Evolutionary conservation across 2,797 vertebrate species (phyloP).

Genomic region (Danio albolineatus): DNA sequence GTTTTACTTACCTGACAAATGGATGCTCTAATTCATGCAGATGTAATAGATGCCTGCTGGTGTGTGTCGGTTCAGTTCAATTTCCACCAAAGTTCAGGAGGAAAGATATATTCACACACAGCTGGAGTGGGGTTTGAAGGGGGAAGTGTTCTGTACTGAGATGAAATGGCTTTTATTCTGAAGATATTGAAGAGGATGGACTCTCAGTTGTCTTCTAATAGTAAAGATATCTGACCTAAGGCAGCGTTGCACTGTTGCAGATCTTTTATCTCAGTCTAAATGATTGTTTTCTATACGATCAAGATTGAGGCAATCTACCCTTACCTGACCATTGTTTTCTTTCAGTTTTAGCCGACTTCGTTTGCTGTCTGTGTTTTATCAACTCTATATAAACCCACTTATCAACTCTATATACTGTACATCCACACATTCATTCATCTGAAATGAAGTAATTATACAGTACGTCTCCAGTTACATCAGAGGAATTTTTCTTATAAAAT

Average conservation of each 20-base stretch:
- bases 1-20: constrained; percentile 55
- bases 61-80: constrained; percentile 14
- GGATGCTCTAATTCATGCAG: constrained; percentile 40
- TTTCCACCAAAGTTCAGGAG: constrained; percentile 38
- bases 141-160: background rate
- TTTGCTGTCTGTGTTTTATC: too few species aligned
- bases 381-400: too few species aligned
- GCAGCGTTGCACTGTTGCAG: constrained; percentile 25
- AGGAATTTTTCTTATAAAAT: too few species aligned
- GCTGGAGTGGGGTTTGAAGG: background rate
- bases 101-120: constrained; percentile 12
- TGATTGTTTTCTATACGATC: background rate
- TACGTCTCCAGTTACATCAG: too few species aligned
- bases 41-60: constrained; percentile 46
- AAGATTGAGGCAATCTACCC: background rate
- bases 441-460: too few species aligned
- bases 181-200: constrained; percentile 3
- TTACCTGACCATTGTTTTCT: background rate
- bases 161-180: background rate
- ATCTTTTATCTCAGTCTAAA: background rate
- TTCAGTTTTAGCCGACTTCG: constrained; percentile 3
- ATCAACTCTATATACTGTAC: too few species aligned
- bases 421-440: too few species aligned
- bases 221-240: constrained; percentile 33
- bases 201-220: constrained; percentile 21